Evolutionary conservation across 1,140 invertebrate species (phyloP).

Genomic region (Neotoxoptera formosana): DNA sequence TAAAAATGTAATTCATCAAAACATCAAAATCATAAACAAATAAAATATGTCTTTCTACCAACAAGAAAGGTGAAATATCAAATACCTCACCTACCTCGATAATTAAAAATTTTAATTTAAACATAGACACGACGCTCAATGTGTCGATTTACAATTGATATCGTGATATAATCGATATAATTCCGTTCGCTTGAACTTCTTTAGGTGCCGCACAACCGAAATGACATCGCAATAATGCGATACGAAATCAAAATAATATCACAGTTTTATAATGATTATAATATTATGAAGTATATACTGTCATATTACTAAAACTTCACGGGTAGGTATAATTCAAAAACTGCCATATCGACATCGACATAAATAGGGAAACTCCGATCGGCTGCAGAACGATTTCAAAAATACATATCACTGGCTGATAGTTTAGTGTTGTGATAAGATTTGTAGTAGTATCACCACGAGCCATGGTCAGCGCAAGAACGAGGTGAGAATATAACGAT

Average conservation of each 20-base stretch:
- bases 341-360: background rate
- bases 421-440: background rate
- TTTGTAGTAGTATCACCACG: too few species aligned
- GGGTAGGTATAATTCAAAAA: background rate
- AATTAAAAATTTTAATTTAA: slow-evolving; percentile 1
- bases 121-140: background rate
- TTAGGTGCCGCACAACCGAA: background rate
- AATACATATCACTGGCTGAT: background rate
- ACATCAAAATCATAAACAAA: background rate
- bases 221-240: background rate
- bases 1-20: too few species aligned
- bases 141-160: background rate
- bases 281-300: background rate
- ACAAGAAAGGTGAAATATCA: background rate
- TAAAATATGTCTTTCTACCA: background rate
- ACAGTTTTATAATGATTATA: background rate
- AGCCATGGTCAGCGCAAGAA: too few species aligned
- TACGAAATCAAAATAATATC: background rate
- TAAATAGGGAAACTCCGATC: background rate
- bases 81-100: background rate
- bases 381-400: background rate
- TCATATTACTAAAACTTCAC: background rate
- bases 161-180: background rate
- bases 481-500: too few species aligned
- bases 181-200: background rate